A percentile compares a stretch with the other conserved stretches of the same genome.
Evolutionary conservation across 2,888 invertebrate genomes (phyloP).

Genomic region (Volucella inanis): DNA sequence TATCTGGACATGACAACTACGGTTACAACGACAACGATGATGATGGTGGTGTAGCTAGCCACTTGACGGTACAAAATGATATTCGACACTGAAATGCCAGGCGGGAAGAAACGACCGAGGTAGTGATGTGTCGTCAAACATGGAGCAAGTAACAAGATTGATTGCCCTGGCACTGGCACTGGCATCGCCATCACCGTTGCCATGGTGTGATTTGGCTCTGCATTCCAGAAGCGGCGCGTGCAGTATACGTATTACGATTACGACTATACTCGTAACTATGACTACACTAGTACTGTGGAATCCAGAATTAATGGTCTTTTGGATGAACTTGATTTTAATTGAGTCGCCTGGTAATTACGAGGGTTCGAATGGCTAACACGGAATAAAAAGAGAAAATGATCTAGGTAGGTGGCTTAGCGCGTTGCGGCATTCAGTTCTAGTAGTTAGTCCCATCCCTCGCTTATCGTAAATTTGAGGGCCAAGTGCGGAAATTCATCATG

Average conservation of each 20-base stretch:
- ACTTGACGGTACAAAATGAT: constrained; percentile 64
- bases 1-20: constrained; percentile 11
- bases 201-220: constrained; percentile 13
- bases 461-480: constrained; percentile 56
- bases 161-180: constrained; percentile 23
- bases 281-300: not conserved
- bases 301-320: constrained; percentile 6
- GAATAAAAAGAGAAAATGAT: constrained; percentile 8
- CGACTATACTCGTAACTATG: no score
- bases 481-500: constrained; percentile 69
- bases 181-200: not conserved
- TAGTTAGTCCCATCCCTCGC: not conserved
- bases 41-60: constrained; percentile 30
- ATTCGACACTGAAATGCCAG: constrained; percentile 56
- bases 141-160: constrained; percentile 34
- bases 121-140: not conserved
- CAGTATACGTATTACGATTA: not conserved
- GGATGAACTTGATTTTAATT: constrained; percentile 60
- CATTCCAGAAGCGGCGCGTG: not conserved
- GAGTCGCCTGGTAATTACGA: constrained; percentile 13
- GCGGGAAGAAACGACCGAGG: constrained; percentile 41
- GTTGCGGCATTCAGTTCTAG: not conserved
- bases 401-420: not conserved
- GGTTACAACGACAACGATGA: no score
- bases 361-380: not conserved